Base-by-base conservation (phyloP, 2,113 vertebrate species). In the Siniperca knerii region DNA sequence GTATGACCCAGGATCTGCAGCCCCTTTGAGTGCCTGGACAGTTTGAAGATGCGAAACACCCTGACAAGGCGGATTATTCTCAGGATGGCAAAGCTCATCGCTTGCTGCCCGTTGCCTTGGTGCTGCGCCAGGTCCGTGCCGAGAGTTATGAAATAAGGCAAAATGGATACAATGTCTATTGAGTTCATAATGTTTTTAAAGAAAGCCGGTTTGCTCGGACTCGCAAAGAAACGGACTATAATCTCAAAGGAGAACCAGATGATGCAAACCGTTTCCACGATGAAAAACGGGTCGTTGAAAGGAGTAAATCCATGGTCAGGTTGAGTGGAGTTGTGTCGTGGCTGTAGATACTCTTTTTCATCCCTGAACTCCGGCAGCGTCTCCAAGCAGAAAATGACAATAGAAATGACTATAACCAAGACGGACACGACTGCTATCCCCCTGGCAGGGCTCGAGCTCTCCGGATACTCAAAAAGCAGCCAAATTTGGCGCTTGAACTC, bases 231-330 rank as follows among this genome's bases (percentile, higher is more conserved):
- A 87, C 98, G 97, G 35, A 99, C 98, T 76, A 97, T 96, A 77
- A 99, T 97, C 96, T 99, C 98, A 70, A 99, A 99, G 72, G 98
- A 99, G 94, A 99, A 99, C 98, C 98, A 99, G 61, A 99, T 97
- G 18, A 99, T 99, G 94, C 98, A 99, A 25, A 99, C 98, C 0
- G 98, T 99, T 94, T 99, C 98, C 94, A 99, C 97, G 15, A 99
- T 97, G 97, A 99, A 99, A 79, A 99, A 99, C 0, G 98, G 98
- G 95, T 99, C 98, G 57, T 97, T 98, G 95, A 99, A 99, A 2
- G 98, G 96, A 0, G 98, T 99, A 85, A 97, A 97, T 60, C 97
- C 97, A 50, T 95, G 96, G 80, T 95, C 95, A 0, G 92, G 94
- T 48, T 95, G 90, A 0, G 97, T 96, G 88, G 97, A 95, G 25